phyloP scores from a whole-genome alignment of 1,140 invertebrate genomes.

The Pissodes strobi region DNA sequence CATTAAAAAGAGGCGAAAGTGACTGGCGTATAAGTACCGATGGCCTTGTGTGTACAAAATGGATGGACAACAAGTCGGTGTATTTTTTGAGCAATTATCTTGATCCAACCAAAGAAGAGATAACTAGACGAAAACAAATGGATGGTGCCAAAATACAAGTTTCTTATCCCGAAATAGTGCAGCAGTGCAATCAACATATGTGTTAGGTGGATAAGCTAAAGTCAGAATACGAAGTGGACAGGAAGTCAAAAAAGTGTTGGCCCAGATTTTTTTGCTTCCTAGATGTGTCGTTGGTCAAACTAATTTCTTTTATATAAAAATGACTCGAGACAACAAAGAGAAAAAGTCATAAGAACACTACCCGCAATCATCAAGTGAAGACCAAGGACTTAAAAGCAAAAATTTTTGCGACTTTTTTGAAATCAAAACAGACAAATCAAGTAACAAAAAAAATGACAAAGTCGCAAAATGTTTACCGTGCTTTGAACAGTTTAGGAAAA shows the following conservation, averaged over 20 bases:
- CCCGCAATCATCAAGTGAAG: no score
- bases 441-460: no score
- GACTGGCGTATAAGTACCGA: conserved; percentile 51
- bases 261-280: conserved; percentile 39
- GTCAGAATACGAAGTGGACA: conserved; percentile 47
- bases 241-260: no score
- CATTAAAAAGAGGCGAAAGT: conserved; percentile 48
- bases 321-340: no score
- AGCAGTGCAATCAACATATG: conserved; percentile 55
- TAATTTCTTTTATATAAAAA: no score
- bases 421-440: no score
- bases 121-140: conserved; percentile 47
- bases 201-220: conserved; percentile 53
- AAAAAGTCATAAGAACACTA: no score
- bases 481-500: no score
- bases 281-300: conserved; percentile 33
- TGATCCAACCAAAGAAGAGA: conserved; percentile 43
- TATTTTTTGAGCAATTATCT: conserved; percentile 54
- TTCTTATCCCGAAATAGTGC: conserved; percentile 36
- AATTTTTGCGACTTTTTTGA: no score
- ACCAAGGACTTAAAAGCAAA: no score
- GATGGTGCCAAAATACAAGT: conserved; percentile 38
- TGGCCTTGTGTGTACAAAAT: conserved; percentile 52
- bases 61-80: conserved; percentile 55
- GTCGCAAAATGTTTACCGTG: no score